These are phyloP conservation scores for Stenurella melanura DNA, from an alignment of 2,888 invertebrate species.

Conservation along the genomic window DNA sequence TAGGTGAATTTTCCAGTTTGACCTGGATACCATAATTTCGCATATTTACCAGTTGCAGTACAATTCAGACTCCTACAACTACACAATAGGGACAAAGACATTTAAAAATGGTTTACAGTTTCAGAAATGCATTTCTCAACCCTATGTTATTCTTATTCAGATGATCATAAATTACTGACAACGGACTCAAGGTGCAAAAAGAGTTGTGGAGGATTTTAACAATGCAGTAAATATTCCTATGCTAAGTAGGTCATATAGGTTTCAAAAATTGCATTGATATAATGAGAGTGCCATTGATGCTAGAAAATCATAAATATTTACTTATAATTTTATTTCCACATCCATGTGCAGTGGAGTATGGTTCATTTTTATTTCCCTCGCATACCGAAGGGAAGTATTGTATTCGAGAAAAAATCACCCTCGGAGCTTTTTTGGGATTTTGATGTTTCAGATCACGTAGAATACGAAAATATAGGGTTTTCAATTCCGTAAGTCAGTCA, in stretches of 20 bases:
- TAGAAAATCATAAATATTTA: too few relatives aligned
- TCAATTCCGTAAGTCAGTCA: too few relatives aligned
- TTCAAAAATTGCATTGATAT: not conserved
- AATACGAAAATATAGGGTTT: too few relatives aligned
- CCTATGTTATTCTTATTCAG: slow-evolving; percentile 61
- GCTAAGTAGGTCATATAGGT: slow-evolving; percentile 60
- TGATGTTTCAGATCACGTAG: too few relatives aligned
- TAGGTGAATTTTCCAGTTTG: slow-evolving; percentile 8
- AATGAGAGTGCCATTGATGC: too few relatives aligned
- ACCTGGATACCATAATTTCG: slow-evolving; percentile 18
- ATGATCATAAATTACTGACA: slow-evolving; percentile 67
- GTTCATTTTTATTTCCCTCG: too few relatives aligned
- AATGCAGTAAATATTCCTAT: slow-evolving; percentile 52
- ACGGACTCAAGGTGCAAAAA: slow-evolving; percentile 61
- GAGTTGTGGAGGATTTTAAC: slow-evolving; percentile 52
- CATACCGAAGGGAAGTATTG: too few relatives aligned
- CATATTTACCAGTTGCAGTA: slow-evolving; percentile 10
- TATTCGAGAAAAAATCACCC: too few relatives aligned
- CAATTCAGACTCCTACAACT: slow-evolving; percentile 12
- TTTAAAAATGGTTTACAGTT: slow-evolving; percentile 34
- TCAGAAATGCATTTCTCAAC: slow-evolving; percentile 63
- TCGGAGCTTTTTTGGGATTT: too few relatives aligned
- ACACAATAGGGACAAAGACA: slow-evolving; percentile 28
- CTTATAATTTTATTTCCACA: too few relatives aligned
- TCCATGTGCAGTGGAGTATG: too few relatives aligned